phyloP scores from a whole-genome alignment of 2,113 vertebrate species.

The Gavialis gangeticus region DNA sequence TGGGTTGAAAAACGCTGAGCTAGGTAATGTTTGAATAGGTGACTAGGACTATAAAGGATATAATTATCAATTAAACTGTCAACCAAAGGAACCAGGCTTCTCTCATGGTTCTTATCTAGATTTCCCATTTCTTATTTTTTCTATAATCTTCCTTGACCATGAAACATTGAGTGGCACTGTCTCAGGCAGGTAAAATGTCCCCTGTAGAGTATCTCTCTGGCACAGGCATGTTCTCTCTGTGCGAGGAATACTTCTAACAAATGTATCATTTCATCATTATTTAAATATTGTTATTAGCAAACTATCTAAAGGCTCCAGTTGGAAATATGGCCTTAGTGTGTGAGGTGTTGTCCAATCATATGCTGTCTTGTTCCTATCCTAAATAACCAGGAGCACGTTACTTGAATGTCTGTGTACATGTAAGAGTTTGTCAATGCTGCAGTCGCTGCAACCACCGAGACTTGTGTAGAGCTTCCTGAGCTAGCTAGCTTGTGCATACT shows the following conservation, averaged over 20 bases:
- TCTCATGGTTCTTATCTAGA: fast-evolving
- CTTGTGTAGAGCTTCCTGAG: no score
- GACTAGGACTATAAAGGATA: not conserved
- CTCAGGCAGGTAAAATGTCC: not conserved
- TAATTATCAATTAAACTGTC: not conserved
- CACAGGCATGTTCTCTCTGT: not conserved
- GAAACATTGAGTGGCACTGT: not conserved
- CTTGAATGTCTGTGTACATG: fast-evolving
- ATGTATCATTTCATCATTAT: not conserved
- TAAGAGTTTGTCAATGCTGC: not conserved
- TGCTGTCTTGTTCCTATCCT: not conserved
- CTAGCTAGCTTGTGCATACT: no score
- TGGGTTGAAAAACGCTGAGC: not conserved
- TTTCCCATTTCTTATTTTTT: not conserved
- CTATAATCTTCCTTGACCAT: not conserved
- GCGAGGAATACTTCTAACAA: not conserved
- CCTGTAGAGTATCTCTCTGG: not conserved
- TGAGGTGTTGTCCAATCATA: not conserved
- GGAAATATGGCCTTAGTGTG: not conserved
- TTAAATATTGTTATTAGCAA: not conserved
- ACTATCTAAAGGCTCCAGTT: not conserved
- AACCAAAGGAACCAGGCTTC: fast-evolving
- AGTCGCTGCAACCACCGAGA: no score
- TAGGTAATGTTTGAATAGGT: not conserved
- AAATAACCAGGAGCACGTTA: not conserved